A percentile compares a stretch with the other conserved stretches of the same genome.
Conservation (phyloP, 2,888 invertebrate genomes). For the Esperia sulphurella region DNA sequence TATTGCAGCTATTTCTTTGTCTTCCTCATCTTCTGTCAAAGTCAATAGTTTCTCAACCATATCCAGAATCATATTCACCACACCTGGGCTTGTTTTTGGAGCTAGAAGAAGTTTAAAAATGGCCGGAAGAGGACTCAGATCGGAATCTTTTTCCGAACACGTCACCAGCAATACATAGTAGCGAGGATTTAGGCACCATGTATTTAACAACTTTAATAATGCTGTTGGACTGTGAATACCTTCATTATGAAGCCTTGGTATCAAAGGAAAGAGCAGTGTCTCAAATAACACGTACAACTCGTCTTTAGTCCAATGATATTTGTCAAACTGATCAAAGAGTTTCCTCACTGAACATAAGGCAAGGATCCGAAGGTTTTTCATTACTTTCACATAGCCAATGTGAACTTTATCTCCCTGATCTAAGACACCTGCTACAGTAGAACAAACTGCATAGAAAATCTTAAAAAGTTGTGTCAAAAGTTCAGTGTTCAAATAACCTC, state of each 20-base stretch:
- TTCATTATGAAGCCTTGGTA: slow-evolving; percentile 87
- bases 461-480: slow-evolving; percentile 85
- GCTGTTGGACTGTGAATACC: slow-evolving; percentile 91
- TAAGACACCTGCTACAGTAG: slow-evolving; percentile 82
- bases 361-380: slow-evolving; percentile 82
- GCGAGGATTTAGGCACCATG: slow-evolving; percentile 90
- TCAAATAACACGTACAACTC: slow-evolving; percentile 88
- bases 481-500: slow-evolving; percentile 84
- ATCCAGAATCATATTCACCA: slow-evolving; percentile 84
- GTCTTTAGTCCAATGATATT: slow-evolving; percentile 83
- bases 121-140: slow-evolving; percentile 81
- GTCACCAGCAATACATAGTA: slow-evolving; percentile 86
- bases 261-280: slow-evolving; percentile 89
- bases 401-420: slow-evolving; percentile 77
- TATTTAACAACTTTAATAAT: slow-evolving; percentile 86
- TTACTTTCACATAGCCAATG: slow-evolving; percentile 80
- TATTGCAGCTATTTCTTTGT: slow-evolving; percentile 54
- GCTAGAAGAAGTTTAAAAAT: slow-evolving; percentile 85
- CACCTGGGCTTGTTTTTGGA: slow-evolving; percentile 82
- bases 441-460: slow-evolving; percentile 84
- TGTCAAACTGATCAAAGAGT: slow-evolving; percentile 89
- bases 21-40: slow-evolving; percentile 79
- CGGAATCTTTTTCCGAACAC: slow-evolving; percentile 57
- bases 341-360: slow-evolving; percentile 82
- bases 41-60: slow-evolving; percentile 87